These are phyloP conservation scores for Actias luna DNA, from an alignment of 2,888 invertebrate species.

Conservation along the genomic window DNA sequence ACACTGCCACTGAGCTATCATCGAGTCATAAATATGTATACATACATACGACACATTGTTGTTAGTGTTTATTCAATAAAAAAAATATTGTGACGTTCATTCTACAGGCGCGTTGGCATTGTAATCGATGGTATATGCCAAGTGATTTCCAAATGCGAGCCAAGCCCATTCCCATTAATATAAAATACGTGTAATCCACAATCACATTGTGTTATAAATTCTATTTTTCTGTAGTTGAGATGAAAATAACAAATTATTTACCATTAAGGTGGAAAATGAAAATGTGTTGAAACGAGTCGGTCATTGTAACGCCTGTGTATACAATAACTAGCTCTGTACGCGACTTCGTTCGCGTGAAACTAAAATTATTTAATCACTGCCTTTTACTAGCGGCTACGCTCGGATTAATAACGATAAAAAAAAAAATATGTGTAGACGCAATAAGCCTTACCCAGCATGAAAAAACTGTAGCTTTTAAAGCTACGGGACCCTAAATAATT, in stretches of 20 bases:
- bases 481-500: too few relatives aligned
- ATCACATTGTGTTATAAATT: neutral
- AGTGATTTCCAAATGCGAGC: neutral
- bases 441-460: too few relatives aligned
- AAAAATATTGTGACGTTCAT: neutral
- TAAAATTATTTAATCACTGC: too few relatives aligned
- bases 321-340: too few relatives aligned
- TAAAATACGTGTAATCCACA: neutral
- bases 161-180: neutral
- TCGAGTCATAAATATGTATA: too few relatives aligned
- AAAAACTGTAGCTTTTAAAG: too few relatives aligned
- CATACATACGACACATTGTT: neutral
- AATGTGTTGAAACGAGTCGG: neutral
- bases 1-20: too few relatives aligned
- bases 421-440: too few relatives aligned
- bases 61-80: neutral
- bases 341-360: too few relatives aligned
- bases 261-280: neutral
- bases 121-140: conserved; percentile 19
- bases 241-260: neutral
- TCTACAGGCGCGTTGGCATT: conserved; percentile 21
- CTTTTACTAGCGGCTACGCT: too few relatives aligned
- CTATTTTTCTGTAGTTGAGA: neutral
- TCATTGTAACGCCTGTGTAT: neutral
- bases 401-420: neutral